Evolutionary conservation across 1,140 invertebrate genomes (phyloP).

Genomic region (Drosophila pectinifera): DNA sequence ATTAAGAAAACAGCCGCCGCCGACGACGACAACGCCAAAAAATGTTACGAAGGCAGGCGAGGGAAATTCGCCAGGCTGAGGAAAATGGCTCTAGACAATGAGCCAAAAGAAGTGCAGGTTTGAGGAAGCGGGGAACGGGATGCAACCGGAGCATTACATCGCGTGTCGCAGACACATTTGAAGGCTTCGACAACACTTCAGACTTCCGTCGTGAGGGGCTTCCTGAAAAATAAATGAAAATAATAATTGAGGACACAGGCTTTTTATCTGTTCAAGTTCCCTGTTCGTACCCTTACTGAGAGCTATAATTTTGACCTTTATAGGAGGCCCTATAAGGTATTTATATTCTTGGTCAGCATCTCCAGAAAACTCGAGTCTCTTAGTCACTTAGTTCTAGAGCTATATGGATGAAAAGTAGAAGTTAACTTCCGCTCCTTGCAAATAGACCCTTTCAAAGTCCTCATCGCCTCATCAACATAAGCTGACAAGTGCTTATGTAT

Average conservation of each 20-base stretch:
- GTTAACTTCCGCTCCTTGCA: too few species aligned
- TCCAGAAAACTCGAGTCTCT: background rate
- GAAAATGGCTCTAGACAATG: slow-evolving; percentile 74
- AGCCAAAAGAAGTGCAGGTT: slow-evolving; percentile 19
- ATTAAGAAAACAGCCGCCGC: slow-evolving; percentile 80
- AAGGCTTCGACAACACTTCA: slow-evolving; percentile 75
- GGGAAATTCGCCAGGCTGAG: slow-evolving; percentile 53
- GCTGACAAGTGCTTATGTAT: background rate
- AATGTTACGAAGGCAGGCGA: slow-evolving; percentile 58
- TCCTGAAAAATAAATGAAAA: slow-evolving; percentile 42
- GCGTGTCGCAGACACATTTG: slow-evolving; percentile 78
- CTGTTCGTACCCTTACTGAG: background rate
- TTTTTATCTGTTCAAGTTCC: slow-evolving; percentile 20
- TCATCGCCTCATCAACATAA: background rate
- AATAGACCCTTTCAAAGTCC: background rate
- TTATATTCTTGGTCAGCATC: background rate
- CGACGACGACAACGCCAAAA: slow-evolving; percentile 54
- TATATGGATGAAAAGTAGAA: too few species aligned
- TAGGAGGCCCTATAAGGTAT: too few species aligned
- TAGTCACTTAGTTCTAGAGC: too few species aligned
- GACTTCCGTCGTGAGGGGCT: slow-evolving; percentile 62
- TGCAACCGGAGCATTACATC: slow-evolving; percentile 65
- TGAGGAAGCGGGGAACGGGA: background rate
- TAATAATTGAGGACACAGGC: slow-evolving; percentile 47
- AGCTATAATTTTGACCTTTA: background rate